Percentiles rank a stretch among this genome's conserved stretches.
phyloP scores from a whole-genome alignment of 2,888 invertebrate genomes.

The Diarsia brunnea region DNA sequence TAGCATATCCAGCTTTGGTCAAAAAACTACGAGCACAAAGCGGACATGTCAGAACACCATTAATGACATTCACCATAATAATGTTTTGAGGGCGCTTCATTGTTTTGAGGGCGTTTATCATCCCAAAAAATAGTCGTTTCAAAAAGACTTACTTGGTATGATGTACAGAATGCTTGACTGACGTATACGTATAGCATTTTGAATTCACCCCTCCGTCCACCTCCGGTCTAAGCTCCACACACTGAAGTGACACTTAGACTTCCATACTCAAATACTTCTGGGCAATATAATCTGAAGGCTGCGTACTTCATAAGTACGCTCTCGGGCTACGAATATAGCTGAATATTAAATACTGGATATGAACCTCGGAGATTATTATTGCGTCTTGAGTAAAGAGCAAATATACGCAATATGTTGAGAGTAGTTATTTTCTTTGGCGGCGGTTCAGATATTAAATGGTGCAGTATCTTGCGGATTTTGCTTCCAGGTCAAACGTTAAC shows the following conservation, averaged over 20 bases:
- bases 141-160: too few species aligned
- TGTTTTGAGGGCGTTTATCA: too few species aligned
- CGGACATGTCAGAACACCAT: too few species aligned
- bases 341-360: slow-evolving; percentile 58
- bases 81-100: too few species aligned
- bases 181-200: neutral
- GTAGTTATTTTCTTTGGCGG: slow-evolving; percentile 39
- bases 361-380: slow-evolving; percentile 48
- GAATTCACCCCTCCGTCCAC: neutral
- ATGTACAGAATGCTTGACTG: too few species aligned
- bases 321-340: slow-evolving; percentile 45
- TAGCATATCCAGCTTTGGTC: too few species aligned
- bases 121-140: too few species aligned
- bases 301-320: slow-evolving; percentile 38
- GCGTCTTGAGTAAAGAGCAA: slow-evolving; percentile 49
- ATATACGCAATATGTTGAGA: slow-evolving; percentile 38
- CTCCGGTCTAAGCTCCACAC: neutral
- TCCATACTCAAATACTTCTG: slow-evolving; percentile 39
- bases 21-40: too few species aligned
- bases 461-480: slow-evolving; percentile 9
- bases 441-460: slow-evolving; percentile 36
- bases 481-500: neutral
- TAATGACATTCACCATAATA: too few species aligned
- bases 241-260: slow-evolving; percentile 20
- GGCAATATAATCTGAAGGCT: slow-evolving; percentile 32